phyloP scores from a whole-genome alignment of 1,140 invertebrate genomes.

The Ceratina calcarata region DNA sequence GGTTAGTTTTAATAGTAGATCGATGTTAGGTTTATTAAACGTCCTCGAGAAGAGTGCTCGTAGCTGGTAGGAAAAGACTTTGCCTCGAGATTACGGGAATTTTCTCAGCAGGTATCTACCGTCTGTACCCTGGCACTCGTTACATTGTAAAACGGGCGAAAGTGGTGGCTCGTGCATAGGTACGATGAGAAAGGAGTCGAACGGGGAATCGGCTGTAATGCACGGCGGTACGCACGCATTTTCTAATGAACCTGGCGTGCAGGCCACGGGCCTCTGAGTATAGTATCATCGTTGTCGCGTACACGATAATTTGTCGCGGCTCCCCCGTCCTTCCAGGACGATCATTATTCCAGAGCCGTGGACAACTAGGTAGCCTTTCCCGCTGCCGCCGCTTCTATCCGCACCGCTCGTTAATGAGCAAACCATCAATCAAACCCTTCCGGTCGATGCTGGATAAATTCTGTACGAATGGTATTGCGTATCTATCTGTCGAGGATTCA shows the following conservation, averaged over 20 bases:
- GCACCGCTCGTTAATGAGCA: constrained; percentile 63
- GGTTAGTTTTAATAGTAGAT: no score
- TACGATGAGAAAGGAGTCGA: constrained; percentile 5
- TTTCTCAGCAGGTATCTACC: neutral
- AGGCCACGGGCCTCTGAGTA: neutral
- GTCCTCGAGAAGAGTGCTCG: no score
- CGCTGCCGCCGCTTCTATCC: constrained; percentile 34
- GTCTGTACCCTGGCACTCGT: neutral
- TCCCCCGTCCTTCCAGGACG: constrained; percentile 45
- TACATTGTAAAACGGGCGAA: constrained; percentile 4
- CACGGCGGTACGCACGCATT: constrained; percentile 28
- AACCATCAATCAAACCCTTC: constrained; percentile 70
- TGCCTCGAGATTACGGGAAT: constrained; percentile 6
- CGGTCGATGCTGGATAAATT: constrained; percentile 31
- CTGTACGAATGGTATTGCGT: no score
- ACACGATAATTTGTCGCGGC: constrained; percentile 48
- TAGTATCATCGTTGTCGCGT: constrained; percentile 21
- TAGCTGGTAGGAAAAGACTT: no score
- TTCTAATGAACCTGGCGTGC: constrained; percentile 38
- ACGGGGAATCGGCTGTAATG: constrained; percentile 9
- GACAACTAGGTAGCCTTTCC: constrained; percentile 70
- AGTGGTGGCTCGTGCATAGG: neutral
- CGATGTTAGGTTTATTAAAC: no score
- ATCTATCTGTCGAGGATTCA: no score
- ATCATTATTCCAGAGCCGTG: constrained; percentile 72